Evolutionary conservation across 1,140 invertebrate genomes (phyloP).

Genomic region (Dolichoris vasculosae): DNA sequence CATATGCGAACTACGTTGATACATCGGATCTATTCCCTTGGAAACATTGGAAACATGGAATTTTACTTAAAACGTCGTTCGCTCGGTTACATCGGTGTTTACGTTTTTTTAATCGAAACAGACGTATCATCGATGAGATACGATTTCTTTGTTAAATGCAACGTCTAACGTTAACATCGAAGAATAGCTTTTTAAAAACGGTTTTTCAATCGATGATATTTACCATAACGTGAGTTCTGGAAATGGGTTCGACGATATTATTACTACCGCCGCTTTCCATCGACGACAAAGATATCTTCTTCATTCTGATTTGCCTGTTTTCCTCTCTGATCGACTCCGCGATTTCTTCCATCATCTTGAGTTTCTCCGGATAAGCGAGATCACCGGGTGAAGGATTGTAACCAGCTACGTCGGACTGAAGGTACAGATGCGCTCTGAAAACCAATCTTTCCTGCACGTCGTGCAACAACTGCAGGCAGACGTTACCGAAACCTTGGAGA

Average conservation of each 20-base stretch:
- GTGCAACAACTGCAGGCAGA: slow-evolving; percentile 91
- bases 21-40: slow-evolving; percentile 65
- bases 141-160: not conserved
- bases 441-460: slow-evolving; percentile 98
- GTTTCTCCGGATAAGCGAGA: slow-evolving; percentile 96
- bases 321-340: slow-evolving; percentile 70
- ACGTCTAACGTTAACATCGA: not conserved
- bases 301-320: slow-evolving; percentile 64
- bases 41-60: not conserved
- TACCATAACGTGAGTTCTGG: slow-evolving; percentile 64
- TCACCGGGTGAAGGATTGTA: slow-evolving; percentile 95
- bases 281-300: slow-evolving; percentile 67
- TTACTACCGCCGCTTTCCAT: slow-evolving; percentile 59
- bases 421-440: slow-evolving; percentile 95
- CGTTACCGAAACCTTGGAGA: slow-evolving; percentile 87
- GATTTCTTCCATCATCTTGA: slow-evolving; percentile 94
- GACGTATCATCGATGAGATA: too few relatives aligned
- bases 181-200: not conserved
- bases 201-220: not conserved
- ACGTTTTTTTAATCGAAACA: too few relatives aligned
- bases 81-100: too few relatives aligned
- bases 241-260: slow-evolving; percentile 58
- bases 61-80: too few relatives aligned
- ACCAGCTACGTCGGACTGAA: slow-evolving; percentile 91
- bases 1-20: slow-evolving; percentile 60